A percentile compares a stretch with the other conserved stretches of the same genome.
Conservation (phyloP, 2,888 invertebrate genomes). For the Hemicrepidius hirtus region DNA sequence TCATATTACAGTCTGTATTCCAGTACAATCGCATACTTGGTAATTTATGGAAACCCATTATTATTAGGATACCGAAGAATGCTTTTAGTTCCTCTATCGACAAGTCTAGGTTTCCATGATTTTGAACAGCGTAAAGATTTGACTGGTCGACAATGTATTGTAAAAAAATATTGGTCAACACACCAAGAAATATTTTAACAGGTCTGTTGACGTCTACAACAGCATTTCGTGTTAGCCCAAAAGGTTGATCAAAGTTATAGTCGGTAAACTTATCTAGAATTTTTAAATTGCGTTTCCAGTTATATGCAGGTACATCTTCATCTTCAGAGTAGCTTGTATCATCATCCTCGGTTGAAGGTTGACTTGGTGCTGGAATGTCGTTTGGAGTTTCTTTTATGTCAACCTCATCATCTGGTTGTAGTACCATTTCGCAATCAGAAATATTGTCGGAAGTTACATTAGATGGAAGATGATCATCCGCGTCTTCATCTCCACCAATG, state of each 20-base stretch:
- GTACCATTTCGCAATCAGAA: background rate
- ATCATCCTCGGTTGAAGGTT: background rate
- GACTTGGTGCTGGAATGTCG: background rate
- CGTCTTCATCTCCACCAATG: slow-evolving; percentile 3
- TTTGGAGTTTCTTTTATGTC: background rate
- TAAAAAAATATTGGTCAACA: background rate
- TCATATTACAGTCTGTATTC: background rate
- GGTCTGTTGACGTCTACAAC: background rate
- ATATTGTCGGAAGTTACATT: background rate
- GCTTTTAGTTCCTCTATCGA: slow-evolving; percentile 35
- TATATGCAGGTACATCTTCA: background rate
- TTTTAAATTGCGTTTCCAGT: background rate
- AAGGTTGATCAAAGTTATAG: background rate
- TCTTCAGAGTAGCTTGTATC: background rate
- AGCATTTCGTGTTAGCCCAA: background rate
- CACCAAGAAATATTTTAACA: background rate
- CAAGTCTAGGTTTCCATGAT: slow-evolving; percentile 5
- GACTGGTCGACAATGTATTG: slow-evolving; percentile 4
- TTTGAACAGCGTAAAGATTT: slow-evolving; percentile 35
- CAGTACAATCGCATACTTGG: slow-evolving; percentile 26
- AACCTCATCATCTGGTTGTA: background rate
- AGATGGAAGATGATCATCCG: background rate
- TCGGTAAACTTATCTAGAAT: background rate
- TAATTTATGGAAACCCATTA: slow-evolving; percentile 49
- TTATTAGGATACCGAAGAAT: slow-evolving; percentile 53